Evolutionary conservation across 1,140 invertebrate species (phyloP).

Genomic region (Nasonia giraulti): DNA sequence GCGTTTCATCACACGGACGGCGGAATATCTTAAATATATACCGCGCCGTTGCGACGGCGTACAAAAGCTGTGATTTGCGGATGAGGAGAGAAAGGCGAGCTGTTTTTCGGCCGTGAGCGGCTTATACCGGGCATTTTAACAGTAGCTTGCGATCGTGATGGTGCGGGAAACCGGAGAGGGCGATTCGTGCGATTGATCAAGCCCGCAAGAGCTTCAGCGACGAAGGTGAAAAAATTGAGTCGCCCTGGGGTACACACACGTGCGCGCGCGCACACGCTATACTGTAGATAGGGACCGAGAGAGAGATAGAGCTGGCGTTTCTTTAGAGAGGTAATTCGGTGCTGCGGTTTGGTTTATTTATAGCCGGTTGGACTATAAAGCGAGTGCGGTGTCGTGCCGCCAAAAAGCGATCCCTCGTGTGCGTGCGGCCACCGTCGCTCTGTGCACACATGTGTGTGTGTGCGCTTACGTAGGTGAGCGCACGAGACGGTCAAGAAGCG

Average conservation of each 20-base stretch:
- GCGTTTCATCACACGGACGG: slow-evolving; percentile 32
- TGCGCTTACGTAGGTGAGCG: neutral
- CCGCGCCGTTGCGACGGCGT: neutral
- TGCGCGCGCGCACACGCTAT: neutral
- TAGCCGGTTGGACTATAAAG: slow-evolving; percentile 57
- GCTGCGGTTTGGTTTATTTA: slow-evolving; percentile 64
- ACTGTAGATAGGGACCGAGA: neutral
- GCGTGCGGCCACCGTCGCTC: neutral
- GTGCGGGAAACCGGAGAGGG: neutral
- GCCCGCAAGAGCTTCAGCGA: neutral
- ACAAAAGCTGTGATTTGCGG: neutral
- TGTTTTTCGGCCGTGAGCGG: no score
- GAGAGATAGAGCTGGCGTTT: slow-evolving; percentile 44
- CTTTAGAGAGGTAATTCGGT: slow-evolving; percentile 65
- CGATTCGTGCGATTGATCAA: slow-evolving; percentile 29
- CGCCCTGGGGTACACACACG: neutral
- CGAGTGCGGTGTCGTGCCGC: slow-evolving; percentile 15
- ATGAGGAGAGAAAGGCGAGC: neutral
- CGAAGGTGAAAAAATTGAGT: slow-evolving; percentile 39
- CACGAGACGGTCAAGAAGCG: slow-evolving; percentile 4
- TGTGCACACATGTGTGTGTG: neutral
- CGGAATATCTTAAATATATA: slow-evolving; percentile 37
- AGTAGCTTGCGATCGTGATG: neutral
- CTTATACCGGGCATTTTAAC: neutral
- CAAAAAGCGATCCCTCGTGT: slow-evolving; percentile 22